phyloP scores from a whole-genome alignment of 1,140 invertebrate genomes.

The Drosophila melanica region DNA sequence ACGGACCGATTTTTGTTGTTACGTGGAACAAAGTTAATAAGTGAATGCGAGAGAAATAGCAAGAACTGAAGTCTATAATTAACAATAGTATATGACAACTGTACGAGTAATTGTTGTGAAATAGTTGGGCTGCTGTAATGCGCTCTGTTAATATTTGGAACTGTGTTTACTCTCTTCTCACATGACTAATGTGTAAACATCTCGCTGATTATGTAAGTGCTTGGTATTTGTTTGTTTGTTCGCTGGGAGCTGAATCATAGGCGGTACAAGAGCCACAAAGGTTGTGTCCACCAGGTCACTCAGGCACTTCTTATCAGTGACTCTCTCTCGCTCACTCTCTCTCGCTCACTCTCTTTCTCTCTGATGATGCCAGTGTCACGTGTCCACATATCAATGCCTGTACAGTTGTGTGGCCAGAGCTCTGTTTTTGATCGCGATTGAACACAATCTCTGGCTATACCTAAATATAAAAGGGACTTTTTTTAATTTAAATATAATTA shows the following conservation, averaged over 20 bases:
- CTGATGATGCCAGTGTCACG: constrained; percentile 33
- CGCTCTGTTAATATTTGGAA: neutral
- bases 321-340: neutral
- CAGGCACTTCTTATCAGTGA: constrained; percentile 28
- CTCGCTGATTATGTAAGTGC: constrained; percentile 22
- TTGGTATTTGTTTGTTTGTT: constrained; percentile 6
- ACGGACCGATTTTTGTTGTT: too few relatives aligned
- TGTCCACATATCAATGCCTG: constrained; percentile 31
- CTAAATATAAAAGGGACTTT: neutral
- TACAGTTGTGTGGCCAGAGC: constrained; percentile 44
- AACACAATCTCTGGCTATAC: constrained; percentile 12
- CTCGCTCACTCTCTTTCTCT: neutral
- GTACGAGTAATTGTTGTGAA: constrained; percentile 3
- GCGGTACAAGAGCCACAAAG: constrained; percentile 20
- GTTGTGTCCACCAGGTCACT: constrained; percentile 35
- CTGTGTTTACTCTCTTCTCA: constrained; percentile 6
- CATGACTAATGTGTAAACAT: constrained; percentile 20
- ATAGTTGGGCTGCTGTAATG: neutral
- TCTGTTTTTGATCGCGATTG: constrained; percentile 7
- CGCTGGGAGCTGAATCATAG: constrained; percentile 34
- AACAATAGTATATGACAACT: neutral
- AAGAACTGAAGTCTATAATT: neutral
- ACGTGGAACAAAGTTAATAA: too few relatives aligned
- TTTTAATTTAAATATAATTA: neutral
- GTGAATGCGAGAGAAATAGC: too few relatives aligned